Base-by-base conservation (phyloP, 2,113 vertebrate genomes). In the Hyperoodon ampullatus region DNA sequence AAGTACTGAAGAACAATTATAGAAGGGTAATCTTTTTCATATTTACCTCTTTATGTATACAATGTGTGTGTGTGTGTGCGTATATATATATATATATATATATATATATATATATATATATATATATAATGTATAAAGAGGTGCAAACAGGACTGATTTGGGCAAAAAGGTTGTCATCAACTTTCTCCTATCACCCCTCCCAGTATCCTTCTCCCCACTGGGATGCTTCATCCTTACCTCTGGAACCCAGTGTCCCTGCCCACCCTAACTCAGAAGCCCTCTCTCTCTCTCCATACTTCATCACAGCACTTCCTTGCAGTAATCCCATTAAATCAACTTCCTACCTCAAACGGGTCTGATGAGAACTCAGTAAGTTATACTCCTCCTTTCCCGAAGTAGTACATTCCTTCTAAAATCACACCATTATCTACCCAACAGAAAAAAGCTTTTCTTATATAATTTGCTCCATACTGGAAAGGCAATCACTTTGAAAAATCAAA, bases 401-500 rank as follows among this genome's bases (percentile, higher is more conserved):
- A 6, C 10, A n/a, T 72, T 90, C 58, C 23, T 75, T 92, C 68
- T 60, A 5, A 82, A 88, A 65, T 18, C 16, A 60, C n/a, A 88
- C 10, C 26, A 14, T 78, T 58, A 60, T 50, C 50, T 7, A 30
- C 33, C 21, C 50, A 71, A 61, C 8, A 44, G 7, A 24, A 86
- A 18, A 77, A 35, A 83, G 14, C 1, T 94, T 30, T 90, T 66
- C 47, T 47, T 16, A 26, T 18, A 87, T 61, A 50, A 50, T 80
- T 85, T 63, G 21, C 63, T 75, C 24, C 33, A 33, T 5, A 66
- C 18, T 50, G 8, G 21, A 88, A 96, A 72, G 44, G 65, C 80
- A 92, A 92, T 77, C 35, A 86, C n/a, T 68, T 42, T 39, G 12
- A 78, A 96, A 78, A 86, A 89, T 30, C 16, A 30, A 71, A 92